A percentile compares a stretch with the other conserved stretches of the same genome.
Evolutionary conservation across 2,797 vertebrate species (phyloP).

Genomic region (Ispidina picta): DNA sequence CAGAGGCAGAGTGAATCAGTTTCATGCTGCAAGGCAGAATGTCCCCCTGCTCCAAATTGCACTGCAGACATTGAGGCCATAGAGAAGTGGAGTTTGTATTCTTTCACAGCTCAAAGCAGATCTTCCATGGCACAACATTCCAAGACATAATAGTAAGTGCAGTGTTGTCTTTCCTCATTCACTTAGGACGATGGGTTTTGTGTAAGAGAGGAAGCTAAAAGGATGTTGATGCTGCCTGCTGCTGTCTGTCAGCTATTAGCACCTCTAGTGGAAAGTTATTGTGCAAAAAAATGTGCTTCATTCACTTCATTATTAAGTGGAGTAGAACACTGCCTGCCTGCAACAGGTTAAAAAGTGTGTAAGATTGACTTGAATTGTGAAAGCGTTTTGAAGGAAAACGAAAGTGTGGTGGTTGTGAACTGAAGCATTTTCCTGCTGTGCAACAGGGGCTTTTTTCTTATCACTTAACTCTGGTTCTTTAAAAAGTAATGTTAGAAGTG

Average conservation of each 20-base stretch:
- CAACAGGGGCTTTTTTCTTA: background rate
- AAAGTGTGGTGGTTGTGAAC: background rate
- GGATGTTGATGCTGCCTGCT: background rate
- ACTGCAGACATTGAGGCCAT: background rate
- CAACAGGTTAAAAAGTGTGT: background rate
- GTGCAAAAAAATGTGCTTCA: background rate
- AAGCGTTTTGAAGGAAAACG: background rate
- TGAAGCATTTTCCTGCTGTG: background rate
- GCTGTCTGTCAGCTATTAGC: background rate
- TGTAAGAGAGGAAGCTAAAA: background rate
- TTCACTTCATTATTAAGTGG: background rate
- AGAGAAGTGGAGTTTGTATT: background rate
- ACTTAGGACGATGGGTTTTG: background rate
- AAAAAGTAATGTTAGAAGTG: constrained; percentile 37
- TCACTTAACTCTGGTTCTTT: constrained; percentile 12
- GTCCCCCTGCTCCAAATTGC: background rate
- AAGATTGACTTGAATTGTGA: background rate
- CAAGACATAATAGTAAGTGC: background rate
- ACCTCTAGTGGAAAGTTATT: background rate
- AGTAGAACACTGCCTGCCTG: background rate
- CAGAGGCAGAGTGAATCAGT: background rate
- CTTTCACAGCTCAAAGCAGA: background rate
- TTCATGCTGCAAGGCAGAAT: background rate
- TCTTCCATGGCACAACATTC: background rate
- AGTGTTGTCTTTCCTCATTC: background rate